Evolutionary conservation across 1,140 invertebrate genomes (phyloP).

Genomic region (Drosophila repleta): DNA sequence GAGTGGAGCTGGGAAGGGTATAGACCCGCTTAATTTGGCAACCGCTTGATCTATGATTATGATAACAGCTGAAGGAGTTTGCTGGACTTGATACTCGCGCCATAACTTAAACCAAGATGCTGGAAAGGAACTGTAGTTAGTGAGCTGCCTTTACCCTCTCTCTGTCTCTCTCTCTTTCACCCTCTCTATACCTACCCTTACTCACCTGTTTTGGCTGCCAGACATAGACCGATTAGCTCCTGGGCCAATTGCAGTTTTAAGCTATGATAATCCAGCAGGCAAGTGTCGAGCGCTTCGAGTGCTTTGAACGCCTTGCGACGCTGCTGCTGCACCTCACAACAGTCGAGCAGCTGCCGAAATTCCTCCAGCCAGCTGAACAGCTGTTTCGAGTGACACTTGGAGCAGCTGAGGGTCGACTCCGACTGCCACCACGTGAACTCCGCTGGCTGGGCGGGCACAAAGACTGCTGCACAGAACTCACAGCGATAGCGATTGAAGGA

Average conservation of each 20-base stretch:
- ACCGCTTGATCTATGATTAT: too few species aligned
- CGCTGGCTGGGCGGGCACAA: conserved; percentile 22
- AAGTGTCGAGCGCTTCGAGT: conserved; percentile 37
- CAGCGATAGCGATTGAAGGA: conserved; percentile 66
- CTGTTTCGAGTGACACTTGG: conserved; percentile 43
- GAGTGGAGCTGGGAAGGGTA: too few species aligned
- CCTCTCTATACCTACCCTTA: neutral
- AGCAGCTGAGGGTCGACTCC: conserved; percentile 34
- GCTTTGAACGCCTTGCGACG: conserved; percentile 41
- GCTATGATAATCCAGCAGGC: conserved; percentile 50
- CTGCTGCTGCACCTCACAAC: neutral
- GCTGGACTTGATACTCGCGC: too few species aligned
- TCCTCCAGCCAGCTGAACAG: conserved; percentile 42
- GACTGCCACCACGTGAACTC: conserved; percentile 59
- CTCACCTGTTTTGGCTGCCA: conserved; percentile 48
- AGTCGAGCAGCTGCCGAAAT: conserved; percentile 33
- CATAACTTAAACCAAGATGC: too few species aligned
- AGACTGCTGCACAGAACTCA: conserved; percentile 50
- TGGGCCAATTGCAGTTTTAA: conserved; percentile 47
- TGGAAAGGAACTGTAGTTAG: too few species aligned
- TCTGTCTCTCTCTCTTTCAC: neutral
- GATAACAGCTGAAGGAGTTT: too few species aligned
- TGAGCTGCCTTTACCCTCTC: too few species aligned
- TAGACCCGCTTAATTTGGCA: too few species aligned
- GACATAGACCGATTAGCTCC: conserved; percentile 40